These are phyloP conservation scores for Acholoe squamosa DNA, from an alignment of 2,888 invertebrate species.

Conservation along the genomic window DNA sequence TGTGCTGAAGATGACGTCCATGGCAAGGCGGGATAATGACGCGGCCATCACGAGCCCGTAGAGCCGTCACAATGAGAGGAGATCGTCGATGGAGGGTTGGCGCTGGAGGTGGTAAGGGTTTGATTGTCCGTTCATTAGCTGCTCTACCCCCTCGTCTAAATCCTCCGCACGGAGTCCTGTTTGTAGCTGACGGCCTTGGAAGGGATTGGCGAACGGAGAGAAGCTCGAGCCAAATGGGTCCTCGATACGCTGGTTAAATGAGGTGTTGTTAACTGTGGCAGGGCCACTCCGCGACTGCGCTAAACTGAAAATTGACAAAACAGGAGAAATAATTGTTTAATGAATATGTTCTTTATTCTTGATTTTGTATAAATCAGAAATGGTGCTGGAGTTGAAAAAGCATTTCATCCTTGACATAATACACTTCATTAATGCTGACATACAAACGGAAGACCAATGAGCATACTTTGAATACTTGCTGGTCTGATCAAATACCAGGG, in stretches of 20 bases:
- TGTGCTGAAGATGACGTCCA: neutral
- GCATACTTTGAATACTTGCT: too few species aligned
- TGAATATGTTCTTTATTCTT: too few species aligned
- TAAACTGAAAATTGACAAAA: constrained; percentile 7
- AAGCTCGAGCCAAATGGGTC: constrained; percentile 6
- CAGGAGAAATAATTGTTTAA: neutral
- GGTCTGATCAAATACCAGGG: too few species aligned
- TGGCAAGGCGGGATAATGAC: neutral
- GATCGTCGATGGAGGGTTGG: constrained; percentile 58
- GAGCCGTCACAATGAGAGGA: constrained; percentile 57
- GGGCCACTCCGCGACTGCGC: constrained; percentile 54
- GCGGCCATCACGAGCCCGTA: neutral
- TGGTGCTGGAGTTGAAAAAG: too few species aligned
- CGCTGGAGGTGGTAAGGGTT: constrained; percentile 31
- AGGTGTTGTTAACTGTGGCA: neutral
- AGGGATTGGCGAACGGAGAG: constrained; percentile 18
- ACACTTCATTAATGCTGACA: too few species aligned
- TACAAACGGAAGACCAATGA: too few species aligned
- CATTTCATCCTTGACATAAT: too few species aligned
- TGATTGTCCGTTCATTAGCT: constrained; percentile 15
- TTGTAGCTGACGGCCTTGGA: constrained; percentile 23
- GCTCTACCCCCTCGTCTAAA: constrained; percentile 60
- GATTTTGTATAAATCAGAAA: too few species aligned
- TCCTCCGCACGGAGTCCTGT: constrained; percentile 60
- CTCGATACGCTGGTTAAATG: neutral